Evolutionary conservation across 2,113 vertebrate genomes (phyloP).

Genomic region (Aptenodytes patagonicus): DNA sequence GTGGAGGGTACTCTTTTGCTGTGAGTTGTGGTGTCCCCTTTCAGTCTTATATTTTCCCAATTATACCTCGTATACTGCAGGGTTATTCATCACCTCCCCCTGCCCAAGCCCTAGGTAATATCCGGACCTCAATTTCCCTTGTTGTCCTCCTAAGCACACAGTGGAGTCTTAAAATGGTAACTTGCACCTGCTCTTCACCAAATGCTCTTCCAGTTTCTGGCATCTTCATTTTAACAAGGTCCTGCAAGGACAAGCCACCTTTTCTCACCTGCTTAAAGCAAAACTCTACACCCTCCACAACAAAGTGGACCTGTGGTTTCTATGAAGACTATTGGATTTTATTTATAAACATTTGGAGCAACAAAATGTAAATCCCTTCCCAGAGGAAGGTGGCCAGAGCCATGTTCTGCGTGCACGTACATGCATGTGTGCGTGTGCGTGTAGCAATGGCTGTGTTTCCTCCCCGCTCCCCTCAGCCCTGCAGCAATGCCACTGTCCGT

Average conservation of each 20-base stretch:
- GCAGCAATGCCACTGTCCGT: not conserved
- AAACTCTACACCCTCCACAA: not conserved
- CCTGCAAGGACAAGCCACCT: not conserved
- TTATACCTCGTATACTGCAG: not conserved
- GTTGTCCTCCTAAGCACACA: not conserved
- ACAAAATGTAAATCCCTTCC: not conserved
- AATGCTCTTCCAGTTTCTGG: not conserved
- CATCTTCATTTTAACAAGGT: not conserved
- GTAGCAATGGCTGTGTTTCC: not conserved
- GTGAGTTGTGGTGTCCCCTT: not conserved
- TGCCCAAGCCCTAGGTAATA: not conserved
- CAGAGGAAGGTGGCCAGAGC: not conserved
- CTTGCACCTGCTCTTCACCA: not conserved
- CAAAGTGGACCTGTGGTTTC: not conserved
- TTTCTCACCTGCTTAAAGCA: not conserved
- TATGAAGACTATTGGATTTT: not conserved
- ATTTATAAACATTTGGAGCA: not conserved
- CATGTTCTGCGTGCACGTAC: rapidly evolving
- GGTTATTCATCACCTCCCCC: rapidly evolving
- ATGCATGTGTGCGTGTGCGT: rapidly evolving
- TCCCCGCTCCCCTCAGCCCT: not conserved
- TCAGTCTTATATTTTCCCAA: not conserved
- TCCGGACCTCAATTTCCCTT: not conserved
- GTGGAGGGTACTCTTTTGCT: not conserved
- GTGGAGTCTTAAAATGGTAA: not conserved